These are phyloP conservation scores for Coracias cyanogaster DNA, from an alignment of 2,797 vertebrate species.

Conservation along the genomic window DNA sequence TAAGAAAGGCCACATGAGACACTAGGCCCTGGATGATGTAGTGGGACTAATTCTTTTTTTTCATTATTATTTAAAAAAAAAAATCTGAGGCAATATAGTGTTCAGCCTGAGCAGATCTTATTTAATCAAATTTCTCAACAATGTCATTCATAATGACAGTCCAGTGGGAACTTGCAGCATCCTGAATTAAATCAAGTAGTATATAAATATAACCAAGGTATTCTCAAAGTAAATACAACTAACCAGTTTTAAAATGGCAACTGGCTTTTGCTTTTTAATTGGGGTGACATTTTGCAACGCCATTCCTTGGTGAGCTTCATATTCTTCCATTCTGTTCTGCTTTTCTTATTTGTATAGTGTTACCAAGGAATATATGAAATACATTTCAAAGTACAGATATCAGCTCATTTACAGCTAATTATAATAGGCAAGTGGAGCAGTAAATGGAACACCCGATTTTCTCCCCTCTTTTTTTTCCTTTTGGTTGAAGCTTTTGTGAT, in stretches of 20 bases:
- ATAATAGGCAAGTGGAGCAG: constrained; percentile 78
- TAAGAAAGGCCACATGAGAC: background rate
- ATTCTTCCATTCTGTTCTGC: constrained; percentile 54
- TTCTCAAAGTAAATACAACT: constrained; percentile 72
- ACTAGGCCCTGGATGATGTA: background rate
- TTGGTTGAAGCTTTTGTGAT: constrained; percentile 79
- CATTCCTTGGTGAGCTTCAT: constrained; percentile 67
- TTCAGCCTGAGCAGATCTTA: constrained; percentile 31
- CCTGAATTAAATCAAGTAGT: constrained; percentile 75
- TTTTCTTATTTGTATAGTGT: constrained; percentile 67
- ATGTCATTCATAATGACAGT: constrained; percentile 66
- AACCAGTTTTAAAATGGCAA: constrained; percentile 59
- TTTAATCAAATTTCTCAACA: constrained; percentile 64
- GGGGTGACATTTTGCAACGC: constrained; percentile 72
- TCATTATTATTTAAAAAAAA: background rate
- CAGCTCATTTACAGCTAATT: constrained; percentile 82
- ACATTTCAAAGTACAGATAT: constrained; percentile 78
- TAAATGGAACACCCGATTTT: constrained; percentile 72
- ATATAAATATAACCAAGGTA: constrained; percentile 63
- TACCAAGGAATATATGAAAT: constrained; percentile 73
- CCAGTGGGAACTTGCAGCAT: constrained; percentile 58
- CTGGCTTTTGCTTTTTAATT: constrained; percentile 65
- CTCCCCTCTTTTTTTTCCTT: constrained; percentile 45
- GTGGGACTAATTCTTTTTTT: background rate
- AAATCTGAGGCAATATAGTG: background rate